Conservation (phyloP, 1,140 invertebrate species). For the Sarcophaga peregrina region DNA sequence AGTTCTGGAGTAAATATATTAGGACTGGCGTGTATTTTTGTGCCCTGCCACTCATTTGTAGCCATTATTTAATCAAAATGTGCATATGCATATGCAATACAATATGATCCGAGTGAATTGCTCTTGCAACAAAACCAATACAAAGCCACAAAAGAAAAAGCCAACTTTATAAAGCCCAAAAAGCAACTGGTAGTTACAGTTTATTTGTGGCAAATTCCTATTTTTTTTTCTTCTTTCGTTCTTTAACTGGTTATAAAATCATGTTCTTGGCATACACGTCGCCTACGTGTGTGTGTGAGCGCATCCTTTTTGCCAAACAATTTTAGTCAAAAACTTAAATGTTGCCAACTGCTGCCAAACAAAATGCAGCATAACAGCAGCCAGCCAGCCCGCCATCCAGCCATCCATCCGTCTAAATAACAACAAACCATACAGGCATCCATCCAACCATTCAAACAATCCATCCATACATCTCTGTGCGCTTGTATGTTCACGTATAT, state of each 20-base stretch:
- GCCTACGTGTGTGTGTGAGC: no score
- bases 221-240: no score
- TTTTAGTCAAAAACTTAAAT: neutral
- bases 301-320: no score
- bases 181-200: constrained; percentile 4
- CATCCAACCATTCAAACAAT: neutral
- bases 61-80: neutral
- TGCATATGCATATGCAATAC: neutral
- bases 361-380: neutral
- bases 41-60: no score
- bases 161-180: neutral
- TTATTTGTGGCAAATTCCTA: no score
- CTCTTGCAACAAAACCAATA: neutral
- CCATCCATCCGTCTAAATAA: constrained; percentile 20
- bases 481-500: neutral
- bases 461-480: neutral
- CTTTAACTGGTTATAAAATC: no score
- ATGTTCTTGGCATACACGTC: no score
- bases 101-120: neutral
- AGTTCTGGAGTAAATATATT: no score
- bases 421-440: constrained; percentile 31
- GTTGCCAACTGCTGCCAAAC: neutral
- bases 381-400: neutral
- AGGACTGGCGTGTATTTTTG: no score
- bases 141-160: neutral